Base-by-base conservation (phyloP, 2,113 vertebrate genomes). In the Heterochromis multidens region DNA sequence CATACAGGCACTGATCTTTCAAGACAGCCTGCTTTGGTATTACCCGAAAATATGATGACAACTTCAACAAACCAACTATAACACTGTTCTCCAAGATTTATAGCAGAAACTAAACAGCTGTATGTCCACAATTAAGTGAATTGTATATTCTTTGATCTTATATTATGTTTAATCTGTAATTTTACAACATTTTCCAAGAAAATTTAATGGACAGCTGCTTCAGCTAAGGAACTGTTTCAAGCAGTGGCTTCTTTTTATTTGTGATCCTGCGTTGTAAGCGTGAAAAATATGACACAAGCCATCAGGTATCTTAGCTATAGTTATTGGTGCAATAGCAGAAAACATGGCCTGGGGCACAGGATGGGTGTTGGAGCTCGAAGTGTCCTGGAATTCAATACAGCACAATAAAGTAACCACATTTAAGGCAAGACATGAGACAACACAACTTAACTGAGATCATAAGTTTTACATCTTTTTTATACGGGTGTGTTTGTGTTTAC, bases 271-370 rank as follows among this genome's bases (percentile, higher is more conserved):
- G 10, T 67, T 35, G 27, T 27, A 57, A 65, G 31, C 7, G 1
- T 63, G 1, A 79, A 65, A n/a, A 88, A 76, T 65, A 83, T 88
- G 83, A 92, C 87, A 92, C 81, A 87, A 84, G 35, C 63, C 31
- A 40, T 61, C 74, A 93, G 90, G 86, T 85, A 91, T 91, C 77
- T 91, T 49, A 74, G 78, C 77, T 83, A 57, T 81, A 80, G 59
- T 52, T 88, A 56, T 82, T 83, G 49, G 49, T 46, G 77, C 74
- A 89, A 88, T 7, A 91, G 60, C 87, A 90, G 84, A 93, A 91
- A 85, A 87, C 82, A 84, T 86, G 43, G 88, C 94, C 94, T 11
- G 29, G 43, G 92, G 94, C 91, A 85, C 81, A 94, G 86, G 88
- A 76, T 91, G 89, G 91, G 89, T 92, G 85, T 89, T 83, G 83